Evolutionary conservation across 2,113 vertebrate species (phyloP), one percentile per base, ranked within the genome.

Genomic region (Phalacrocorax brasilianus): DNA sequence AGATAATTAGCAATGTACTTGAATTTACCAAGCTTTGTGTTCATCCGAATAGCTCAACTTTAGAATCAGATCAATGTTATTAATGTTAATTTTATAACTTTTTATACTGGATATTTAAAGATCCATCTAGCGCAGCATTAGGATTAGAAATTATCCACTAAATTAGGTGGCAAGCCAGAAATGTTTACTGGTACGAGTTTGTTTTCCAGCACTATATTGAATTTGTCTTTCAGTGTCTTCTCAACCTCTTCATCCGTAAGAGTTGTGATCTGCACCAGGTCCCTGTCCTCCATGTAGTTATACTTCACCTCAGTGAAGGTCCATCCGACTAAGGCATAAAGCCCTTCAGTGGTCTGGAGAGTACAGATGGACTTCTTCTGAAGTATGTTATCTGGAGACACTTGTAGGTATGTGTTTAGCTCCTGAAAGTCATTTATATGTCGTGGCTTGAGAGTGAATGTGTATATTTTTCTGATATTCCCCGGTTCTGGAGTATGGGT

Each of bases 331-430:
- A 99, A 97, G 77, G 93, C 98, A 84, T 90, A 93, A 91, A 98
- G 96, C 11, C 98, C 99, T 21, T 92, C 97, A 28, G 88, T 20
- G 5, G 98, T 98, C 93, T 99, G 99, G 87, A 99, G 95, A 16
- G 84, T 98, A 93, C 98, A 99, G 89, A 99, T 97, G 14, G 99
- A 99, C 74, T 98, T 99, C 38, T 97, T 98, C 35, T 14, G 93
- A 67, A 99, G 99, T 33, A 98, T 67, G 40, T 97, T 98, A 1
- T 94, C 40, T 12, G 98, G 97, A 33, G 97, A 97, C 5, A 96
- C 97, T 82, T 99, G 99, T 3, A 98, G 97, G 22, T 28, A 88
- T 1, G 68, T 6, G 32, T 87, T 97, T 7, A 53, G 50, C 13
- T 97, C 93, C 9, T 96, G 74, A 82, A 99, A 99, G 89, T 98